A percentile compares a stretch with the other conserved stretches of the same genome.
phyloP scores from a whole-genome alignment of 2,797 vertebrate genomes.

The Antennarius maculatus region DNA sequence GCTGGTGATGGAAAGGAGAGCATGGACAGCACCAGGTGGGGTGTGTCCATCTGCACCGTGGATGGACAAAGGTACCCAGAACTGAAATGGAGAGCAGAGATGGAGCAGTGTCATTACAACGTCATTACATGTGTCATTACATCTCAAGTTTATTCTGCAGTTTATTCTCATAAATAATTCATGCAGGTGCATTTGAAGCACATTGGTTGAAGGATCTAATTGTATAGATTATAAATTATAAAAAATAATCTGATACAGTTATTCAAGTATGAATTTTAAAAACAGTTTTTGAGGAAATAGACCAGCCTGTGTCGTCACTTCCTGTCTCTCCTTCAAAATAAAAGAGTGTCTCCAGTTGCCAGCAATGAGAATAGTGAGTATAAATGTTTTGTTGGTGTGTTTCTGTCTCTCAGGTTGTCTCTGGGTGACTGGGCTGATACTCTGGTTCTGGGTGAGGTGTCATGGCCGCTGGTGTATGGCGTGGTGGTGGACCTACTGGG shows the following conservation, averaged over 20 bases:
- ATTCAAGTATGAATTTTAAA: too few species aligned
- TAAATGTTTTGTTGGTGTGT: background rate
- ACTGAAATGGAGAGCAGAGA: too few species aligned
- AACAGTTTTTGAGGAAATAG: too few species aligned
- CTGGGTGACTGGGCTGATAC: constrained; percentile 73
- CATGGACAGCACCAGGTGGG: constrained; percentile 63
- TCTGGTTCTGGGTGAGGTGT: constrained; percentile 67
- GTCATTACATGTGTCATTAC: too few species aligned
- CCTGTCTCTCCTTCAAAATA: background rate
- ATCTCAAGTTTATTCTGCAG: too few species aligned
- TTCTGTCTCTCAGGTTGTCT: constrained; percentile 61
- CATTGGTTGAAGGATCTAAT: too few species aligned
- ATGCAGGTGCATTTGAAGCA: too few species aligned
- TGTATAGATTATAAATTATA: too few species aligned
- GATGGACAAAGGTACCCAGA: constrained; percentile 74
- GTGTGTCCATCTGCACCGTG: constrained; percentile 76
- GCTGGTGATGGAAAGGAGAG: constrained; percentile 33
- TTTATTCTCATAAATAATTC: too few species aligned
- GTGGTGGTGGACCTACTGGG: constrained; percentile 74
- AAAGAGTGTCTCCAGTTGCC: background rate
- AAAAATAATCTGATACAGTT: too few species aligned
- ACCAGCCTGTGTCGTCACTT: too few species aligned
- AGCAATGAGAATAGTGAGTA: background rate
- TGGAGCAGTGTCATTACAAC: too few species aligned
- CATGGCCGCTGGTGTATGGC: constrained; percentile 74